Conservation (phyloP, 2,888 invertebrate species). For the Myathropa florea region DNA sequence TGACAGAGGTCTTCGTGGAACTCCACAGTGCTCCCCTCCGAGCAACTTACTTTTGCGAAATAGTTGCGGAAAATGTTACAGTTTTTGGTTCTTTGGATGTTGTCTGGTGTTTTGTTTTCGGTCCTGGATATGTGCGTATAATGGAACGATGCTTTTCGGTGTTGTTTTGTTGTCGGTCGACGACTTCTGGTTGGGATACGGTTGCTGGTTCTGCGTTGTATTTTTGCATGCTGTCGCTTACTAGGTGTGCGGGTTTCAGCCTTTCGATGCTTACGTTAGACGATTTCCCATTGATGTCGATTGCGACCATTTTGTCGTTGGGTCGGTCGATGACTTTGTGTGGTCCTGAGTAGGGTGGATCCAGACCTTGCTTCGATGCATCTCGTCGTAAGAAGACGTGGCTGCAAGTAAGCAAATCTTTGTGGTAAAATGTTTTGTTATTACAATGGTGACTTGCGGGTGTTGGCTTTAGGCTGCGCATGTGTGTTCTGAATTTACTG, state of each 20-base stretch:
- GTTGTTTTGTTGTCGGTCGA: background rate
- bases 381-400: conserved; percentile 22
- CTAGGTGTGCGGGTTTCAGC: conserved; percentile 26
- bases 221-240: background rate
- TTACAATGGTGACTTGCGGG: conserved; percentile 46
- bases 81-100: background rate
- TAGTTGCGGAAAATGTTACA: too few relatives aligned
- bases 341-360: conserved; percentile 38
- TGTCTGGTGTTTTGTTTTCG: background rate
- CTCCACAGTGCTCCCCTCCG: background rate
- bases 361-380: background rate
- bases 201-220: background rate
- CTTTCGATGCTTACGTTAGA: background rate
- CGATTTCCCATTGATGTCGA: conserved; percentile 13
- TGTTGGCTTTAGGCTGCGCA: conserved; percentile 22
- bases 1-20: too few relatives aligned
- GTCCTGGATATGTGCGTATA: background rate
- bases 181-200: background rate
- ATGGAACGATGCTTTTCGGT: background rate
- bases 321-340: conserved; percentile 12
- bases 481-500: conserved; percentile 71
- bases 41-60: too few relatives aligned
- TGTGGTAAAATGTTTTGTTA: conserved; percentile 41
- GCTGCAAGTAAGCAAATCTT: conserved; percentile 16
- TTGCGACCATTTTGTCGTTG: conserved; percentile 23